Evolutionary conservation across 2,888 invertebrate genomes (phyloP), one percentile per base, ranked within the genome.

Genomic region (Formica aserva): DNA sequence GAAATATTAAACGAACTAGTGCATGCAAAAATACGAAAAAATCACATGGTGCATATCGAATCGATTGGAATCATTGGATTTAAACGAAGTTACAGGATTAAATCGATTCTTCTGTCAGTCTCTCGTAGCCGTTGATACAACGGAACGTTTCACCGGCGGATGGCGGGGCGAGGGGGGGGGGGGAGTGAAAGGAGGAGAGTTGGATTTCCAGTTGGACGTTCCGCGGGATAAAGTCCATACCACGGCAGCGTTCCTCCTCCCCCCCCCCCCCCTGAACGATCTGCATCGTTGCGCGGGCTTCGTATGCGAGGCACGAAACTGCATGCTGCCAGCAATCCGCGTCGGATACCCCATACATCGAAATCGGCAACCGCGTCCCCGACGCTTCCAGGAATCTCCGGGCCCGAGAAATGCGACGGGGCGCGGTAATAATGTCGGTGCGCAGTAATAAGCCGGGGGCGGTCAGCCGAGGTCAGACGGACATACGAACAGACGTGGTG

Each of bases 381-480:
- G 86, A 82, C 84, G 89, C 85, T 89, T 87, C 89, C 85, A 82
- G 89, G 89, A 89, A 89, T 89, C 87, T 89, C 89, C 83, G 90
- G 71, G 60, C 81, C 84, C 66, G 89, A 89, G 89, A 89, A 88
- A 89, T 89, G 89, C 86, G 86, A 85, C 82, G 67, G 83, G 88
- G 89, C 87, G 89, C 88, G 89, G 83, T 88, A 89, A 89, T 89
- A 89, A 89, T 89, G 89, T 88, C 89, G 82, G 89, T 74, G 88
- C 52, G 69, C 84, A 66, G 88, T 89, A 89, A 89, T 89, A 89
- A 89, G 88, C 89, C 71, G 72, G 62, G 62, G 60, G 69, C 69
- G 83, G 82, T 80, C 84, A 82, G 76, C 80, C 82, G 76, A 55
- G 65, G 78, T 72, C 77, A 83, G 69, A 71, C 69, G 38, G 74